Evolutionary conservation across 1,140 invertebrate species (phyloP), one percentile per base, ranked within the genome.

Genomic region (Solen grandis): DNA sequence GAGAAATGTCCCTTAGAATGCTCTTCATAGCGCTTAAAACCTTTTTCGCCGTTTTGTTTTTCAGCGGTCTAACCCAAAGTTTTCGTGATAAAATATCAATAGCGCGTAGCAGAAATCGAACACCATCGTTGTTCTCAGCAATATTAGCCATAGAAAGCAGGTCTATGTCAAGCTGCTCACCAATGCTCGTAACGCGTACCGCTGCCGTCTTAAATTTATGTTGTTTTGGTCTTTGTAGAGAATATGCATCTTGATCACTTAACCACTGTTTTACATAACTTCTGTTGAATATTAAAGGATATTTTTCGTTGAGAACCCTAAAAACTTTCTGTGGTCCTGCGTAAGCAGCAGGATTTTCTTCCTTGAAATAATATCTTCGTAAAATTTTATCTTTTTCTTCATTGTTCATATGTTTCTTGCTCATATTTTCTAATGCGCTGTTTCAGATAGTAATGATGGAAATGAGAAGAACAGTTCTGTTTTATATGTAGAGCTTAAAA

Each of bases 51-150:
- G 38, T 75, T 74, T 84, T 84, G 50, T 79, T 72, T 69, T 62
- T 69, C 19, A 84, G 33, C 33, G 77, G 76, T 74, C 73, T 50
- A 8, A 84, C 65, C 76, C 70, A 80, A 8, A 84, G 72, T 73
- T 74, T 66, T 35, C 41, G 31, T 59, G 60, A 66, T 54, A 80
- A 80, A 33, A 84, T 62, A 31, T 83, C 82, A 4, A 83, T 79
- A 29, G 66, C 82, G 13, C 72, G 38, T 1, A 84, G 50, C 8
- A 84, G 31, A 70, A 52, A 84, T n/a, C 66, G 54, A 16, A 70
- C 35, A 36, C 70, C 63, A 65, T 54, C 38, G 36, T 80, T 80
- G 16, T 63, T 10, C 1, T 62, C 62, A 14, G 76, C 63, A 5
- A 80, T 29, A 29, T 65, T 54, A 25, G 63, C 29, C 16, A 84